phyloP scores from a whole-genome alignment of 1,140 invertebrate genomes.

The Aphaenogaster rudis region DNA sequence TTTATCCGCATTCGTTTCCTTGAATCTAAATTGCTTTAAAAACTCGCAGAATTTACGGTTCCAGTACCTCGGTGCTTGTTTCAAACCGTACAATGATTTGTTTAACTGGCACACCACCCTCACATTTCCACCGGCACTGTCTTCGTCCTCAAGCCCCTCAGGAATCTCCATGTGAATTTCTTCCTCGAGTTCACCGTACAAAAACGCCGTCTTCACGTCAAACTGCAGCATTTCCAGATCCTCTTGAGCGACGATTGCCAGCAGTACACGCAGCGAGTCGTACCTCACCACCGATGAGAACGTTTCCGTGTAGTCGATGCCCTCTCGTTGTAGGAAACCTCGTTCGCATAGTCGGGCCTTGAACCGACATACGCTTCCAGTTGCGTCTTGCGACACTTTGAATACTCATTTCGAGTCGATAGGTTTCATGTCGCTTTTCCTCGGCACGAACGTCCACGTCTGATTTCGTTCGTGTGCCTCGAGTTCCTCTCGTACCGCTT shows the following conservation, averaged over 20 bases:
- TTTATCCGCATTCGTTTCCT: too few species aligned
- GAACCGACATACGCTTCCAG: background rate
- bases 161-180: background rate
- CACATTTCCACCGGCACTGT: too few species aligned
- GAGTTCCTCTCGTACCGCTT: too few species aligned
- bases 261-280: background rate
- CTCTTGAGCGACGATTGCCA: background rate
- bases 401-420: conserved; percentile 39
- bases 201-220: conserved; percentile 6
- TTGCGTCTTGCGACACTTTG: background rate
- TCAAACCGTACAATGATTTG: conserved; percentile 2
- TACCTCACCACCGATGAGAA: conserved; percentile 4
- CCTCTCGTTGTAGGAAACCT: background rate
- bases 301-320: conserved; percentile 15
- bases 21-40: background rate
- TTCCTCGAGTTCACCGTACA: background rate
- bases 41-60: background rate
- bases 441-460: background rate
- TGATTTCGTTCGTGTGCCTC: too few species aligned
- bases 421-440: background rate
- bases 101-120: background rate
- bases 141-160: background rate
- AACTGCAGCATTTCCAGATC: conserved; percentile 21
- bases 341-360: conserved; percentile 42
- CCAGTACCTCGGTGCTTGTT: background rate